Base-by-base conservation (phyloP, 2,888 invertebrate genomes). In the Andrena haemorrhoa region DNA sequence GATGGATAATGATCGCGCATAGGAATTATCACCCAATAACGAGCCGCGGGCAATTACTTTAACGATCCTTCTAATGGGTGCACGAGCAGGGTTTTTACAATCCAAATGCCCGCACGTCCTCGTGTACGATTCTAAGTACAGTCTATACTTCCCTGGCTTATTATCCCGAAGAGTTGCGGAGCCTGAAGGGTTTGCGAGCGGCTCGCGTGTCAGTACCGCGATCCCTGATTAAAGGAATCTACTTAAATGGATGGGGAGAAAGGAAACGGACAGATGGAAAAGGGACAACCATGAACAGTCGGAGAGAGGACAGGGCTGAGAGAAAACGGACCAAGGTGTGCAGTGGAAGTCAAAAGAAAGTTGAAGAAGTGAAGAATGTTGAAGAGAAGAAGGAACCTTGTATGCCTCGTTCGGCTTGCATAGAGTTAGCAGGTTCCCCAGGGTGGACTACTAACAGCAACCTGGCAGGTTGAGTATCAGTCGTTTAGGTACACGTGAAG, bases 141-240 rank as follows among this genome's bases (percentile, higher is more conserved):
- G 47, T 58, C 47, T 64, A 72, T 23, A 56, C 33, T 47, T 12
- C n/a, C 7, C 12, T 16, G 33, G 53, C 33, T 78, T 20, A 61
- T 75, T 68, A 68, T 47, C 35, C 20, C 10, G 0, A 26, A 56
- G n/a, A 23, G 47, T 63, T 68, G 61, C n/a, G 26, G 2, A 23
- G 26, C 78, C 31, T 6, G 33, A 2, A 58, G 75, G 68, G 41
- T 78, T 75, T 10, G 16, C 33, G 16, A 12, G 2, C 10, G 6
- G 20, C 33, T 75, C 5, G 63, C 68, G 68, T 78, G 68, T 75
- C 33, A 23, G 20, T 51, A 29, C 10, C 16, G 4, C 47, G 29
- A 58, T 49, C 33, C 23, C 26, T 23, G 31, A 23, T 33, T 16
- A 49, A 23, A 29, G 33, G 26, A n/a, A 49, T 58, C 53, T 23